These are phyloP conservation scores for Hiodon tergisus DNA, from an alignment of 2,113 vertebrate genomes.

Conservation along the genomic window DNA sequence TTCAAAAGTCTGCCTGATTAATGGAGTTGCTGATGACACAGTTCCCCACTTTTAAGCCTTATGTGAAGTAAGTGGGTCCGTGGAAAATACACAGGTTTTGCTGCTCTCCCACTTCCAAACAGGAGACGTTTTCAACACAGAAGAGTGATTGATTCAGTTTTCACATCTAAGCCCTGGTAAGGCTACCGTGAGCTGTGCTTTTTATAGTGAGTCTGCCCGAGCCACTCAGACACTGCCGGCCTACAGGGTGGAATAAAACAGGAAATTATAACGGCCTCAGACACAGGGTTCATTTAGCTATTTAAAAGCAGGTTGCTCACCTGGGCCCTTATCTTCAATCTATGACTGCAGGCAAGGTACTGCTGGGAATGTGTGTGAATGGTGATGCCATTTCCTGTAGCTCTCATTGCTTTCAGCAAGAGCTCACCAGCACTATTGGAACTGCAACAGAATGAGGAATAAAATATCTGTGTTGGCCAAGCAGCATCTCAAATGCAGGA, in stretches of 20 bases:
- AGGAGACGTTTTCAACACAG: not conserved
- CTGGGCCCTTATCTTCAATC: not conserved
- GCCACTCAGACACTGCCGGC: not conserved
- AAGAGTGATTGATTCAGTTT: not conserved
- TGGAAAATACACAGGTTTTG: not conserved
- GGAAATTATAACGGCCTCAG: not conserved
- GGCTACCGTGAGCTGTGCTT: not conserved
- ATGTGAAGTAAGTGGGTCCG: not conserved
- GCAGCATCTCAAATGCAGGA: not conserved
- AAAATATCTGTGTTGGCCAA: not conserved
- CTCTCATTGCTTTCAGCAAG: constrained; percentile 1
- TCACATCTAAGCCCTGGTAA: not conserved
- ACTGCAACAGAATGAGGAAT: not conserved
- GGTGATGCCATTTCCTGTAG: not conserved
- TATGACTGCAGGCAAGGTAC: not conserved
- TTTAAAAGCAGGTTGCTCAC: not conserved
- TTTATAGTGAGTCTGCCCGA: no score
- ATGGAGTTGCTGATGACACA: not conserved
- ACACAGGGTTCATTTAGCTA: not conserved
- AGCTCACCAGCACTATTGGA: not conserved
- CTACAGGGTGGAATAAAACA: not conserved
- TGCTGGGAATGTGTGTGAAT: not conserved
- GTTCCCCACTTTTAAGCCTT: no score
- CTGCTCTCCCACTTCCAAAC: not conserved
- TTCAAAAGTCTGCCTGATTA: not conserved